Evolutionary conservation across 1,140 invertebrate genomes (phyloP).

Genomic region (Drosophila auraria): DNA sequence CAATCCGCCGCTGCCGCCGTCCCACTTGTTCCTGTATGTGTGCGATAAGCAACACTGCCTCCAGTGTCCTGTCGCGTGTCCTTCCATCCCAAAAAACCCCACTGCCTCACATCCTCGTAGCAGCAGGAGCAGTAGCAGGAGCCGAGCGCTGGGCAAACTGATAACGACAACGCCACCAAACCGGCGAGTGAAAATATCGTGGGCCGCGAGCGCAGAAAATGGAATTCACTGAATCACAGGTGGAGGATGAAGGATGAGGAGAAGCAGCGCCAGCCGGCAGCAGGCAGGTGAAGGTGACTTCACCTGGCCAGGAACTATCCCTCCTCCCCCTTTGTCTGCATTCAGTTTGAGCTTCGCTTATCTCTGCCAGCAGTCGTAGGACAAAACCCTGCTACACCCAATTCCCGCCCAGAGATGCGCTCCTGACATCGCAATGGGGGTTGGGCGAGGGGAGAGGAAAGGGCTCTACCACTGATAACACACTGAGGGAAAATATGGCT

Average conservation of each 20-base stretch:
- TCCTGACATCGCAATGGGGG: conserved; percentile 16
- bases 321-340: conserved; percentile 41
- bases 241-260: conserved; percentile 19
- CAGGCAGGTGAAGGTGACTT: conserved; percentile 18
- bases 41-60: conserved; percentile 66
- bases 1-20: conserved; percentile 20
- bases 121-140: background rate
- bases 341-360: conserved; percentile 59
- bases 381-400: conserved; percentile 43
- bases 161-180: conserved; percentile 60
- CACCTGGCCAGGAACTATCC: conserved; percentile 55
- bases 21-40: conserved; percentile 48
- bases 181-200: conserved; percentile 74
- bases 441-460: background rate
- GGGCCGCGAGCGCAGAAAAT: conserved; percentile 72
- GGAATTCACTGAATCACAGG: conserved; percentile 54
- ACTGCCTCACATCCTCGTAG: conserved; percentile 8
- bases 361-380: conserved; percentile 66
- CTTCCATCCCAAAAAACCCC: conserved; percentile 25
- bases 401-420: conserved; percentile 47
- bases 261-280: background rate
- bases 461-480: conserved; percentile 9
- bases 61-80: conserved; percentile 51
- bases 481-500: conserved; percentile 1
- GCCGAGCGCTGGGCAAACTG: conserved; percentile 35